These are phyloP conservation scores for Chelidonichthys spinosus DNA, from an alignment of 2,797 vertebrate genomes.

Conservation along the genomic window DNA sequence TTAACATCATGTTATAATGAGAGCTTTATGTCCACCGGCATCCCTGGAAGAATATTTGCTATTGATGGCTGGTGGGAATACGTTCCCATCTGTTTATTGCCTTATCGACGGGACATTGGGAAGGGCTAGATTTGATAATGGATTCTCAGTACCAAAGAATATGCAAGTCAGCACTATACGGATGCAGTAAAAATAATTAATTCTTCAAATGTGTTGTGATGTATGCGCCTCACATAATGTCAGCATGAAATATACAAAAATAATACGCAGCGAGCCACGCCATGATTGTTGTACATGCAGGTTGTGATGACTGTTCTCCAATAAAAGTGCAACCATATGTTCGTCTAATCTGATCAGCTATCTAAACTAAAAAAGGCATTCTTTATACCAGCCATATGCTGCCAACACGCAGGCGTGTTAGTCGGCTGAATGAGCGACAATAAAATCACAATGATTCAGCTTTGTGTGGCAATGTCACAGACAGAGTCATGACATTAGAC, in stretches of 20 bases:
- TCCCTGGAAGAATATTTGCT: constrained; percentile 55
- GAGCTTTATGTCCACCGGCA: constrained; percentile 51
- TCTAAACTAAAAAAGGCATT: constrained; percentile 11
- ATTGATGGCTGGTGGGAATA: constrained; percentile 57
- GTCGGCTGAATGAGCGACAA: constrained; percentile 23
- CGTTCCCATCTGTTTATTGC: constrained; percentile 60
- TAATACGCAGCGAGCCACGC: neutral
- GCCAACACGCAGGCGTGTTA: constrained; percentile 16
- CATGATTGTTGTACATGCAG: constrained; percentile 3
- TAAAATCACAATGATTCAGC: constrained; percentile 21
- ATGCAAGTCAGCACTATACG: constrained; percentile 65
- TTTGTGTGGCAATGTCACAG: constrained; percentile 11
- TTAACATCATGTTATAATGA: constrained; percentile 51
- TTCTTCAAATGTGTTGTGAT: constrained; percentile 54
- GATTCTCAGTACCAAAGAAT: constrained; percentile 55
- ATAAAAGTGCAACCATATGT: constrained; percentile 38
- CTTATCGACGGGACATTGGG: constrained; percentile 74
- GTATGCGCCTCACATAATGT: constrained; percentile 1
- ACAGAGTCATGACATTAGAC: constrained; percentile 6
- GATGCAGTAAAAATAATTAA: constrained; percentile 60
- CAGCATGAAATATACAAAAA: constrained; percentile 29
- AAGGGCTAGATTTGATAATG: constrained; percentile 70
- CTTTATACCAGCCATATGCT: constrained; percentile 25
- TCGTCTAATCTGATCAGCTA: constrained; percentile 35
- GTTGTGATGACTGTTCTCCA: constrained; percentile 21